These are phyloP conservation scores for Macropodus opercularis DNA, from an alignment of 2,797 vertebrate species.

Conservation along the genomic window DNA sequence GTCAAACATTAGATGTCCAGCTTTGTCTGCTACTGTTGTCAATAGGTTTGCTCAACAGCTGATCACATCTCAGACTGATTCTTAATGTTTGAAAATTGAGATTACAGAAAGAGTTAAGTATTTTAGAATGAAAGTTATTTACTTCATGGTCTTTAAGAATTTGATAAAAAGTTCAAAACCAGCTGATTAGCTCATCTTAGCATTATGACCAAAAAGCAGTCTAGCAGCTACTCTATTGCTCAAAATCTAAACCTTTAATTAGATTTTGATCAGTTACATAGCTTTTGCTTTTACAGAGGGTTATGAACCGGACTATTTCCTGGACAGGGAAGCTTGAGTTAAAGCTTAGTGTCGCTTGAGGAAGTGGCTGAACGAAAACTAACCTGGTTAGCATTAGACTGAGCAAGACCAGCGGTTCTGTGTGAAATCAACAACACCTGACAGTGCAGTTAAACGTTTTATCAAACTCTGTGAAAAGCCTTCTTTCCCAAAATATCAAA, in stretches of 20 bases:
- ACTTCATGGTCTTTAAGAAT: not conserved
- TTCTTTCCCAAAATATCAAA: not conserved
- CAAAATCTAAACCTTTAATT: not conserved
- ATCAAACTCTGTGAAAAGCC: not conserved
- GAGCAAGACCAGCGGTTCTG: not conserved
- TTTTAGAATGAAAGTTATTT: not conserved
- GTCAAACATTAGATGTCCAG: not conserved
- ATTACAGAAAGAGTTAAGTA: not conserved
- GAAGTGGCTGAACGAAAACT: not conserved
- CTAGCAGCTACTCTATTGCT: too few relatives aligned
- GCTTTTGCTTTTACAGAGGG: not conserved
- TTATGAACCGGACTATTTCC: not conserved
- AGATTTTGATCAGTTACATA: not conserved
- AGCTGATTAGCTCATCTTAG: not conserved
- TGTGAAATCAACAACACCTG: not conserved
- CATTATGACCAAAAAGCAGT: constrained; percentile 6
- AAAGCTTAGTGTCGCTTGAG: not conserved
- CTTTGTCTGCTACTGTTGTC: not conserved
- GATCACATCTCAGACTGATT: constrained; percentile 8
- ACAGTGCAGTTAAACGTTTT: not conserved
- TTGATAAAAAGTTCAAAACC: not conserved
- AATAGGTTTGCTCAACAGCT: constrained; percentile 3
- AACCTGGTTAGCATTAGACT: not conserved
- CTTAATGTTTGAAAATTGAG: not conserved
- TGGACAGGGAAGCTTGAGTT: not conserved